Evolutionary conservation across 1,140 invertebrate genomes (phyloP).

Genomic region (Drosophila tsacasi): DNA sequence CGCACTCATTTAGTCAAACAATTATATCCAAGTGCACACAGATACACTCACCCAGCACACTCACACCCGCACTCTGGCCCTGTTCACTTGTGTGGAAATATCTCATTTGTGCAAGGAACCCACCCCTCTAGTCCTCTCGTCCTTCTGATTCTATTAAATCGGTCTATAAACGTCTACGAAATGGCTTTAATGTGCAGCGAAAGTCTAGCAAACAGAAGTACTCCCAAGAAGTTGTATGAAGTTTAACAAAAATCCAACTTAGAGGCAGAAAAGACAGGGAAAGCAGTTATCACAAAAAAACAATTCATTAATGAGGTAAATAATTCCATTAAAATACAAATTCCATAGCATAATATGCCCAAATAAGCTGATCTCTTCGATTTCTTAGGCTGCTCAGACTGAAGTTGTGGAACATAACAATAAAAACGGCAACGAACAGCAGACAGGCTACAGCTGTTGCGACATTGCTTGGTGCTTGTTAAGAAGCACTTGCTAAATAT

Average conservation of each 20-base stretch:
- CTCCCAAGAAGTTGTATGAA: conserved; percentile 1
- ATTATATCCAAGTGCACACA: conserved; percentile 76
- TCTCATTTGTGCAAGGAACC: conserved; percentile 64
- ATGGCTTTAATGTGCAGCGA: conserved; percentile 82
- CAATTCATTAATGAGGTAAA: background rate
- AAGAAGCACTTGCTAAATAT: conserved; percentile 81
- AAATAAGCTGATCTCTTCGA: conserved; percentile 11
- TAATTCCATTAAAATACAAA: conserved; percentile 36
- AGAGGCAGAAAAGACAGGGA: no score
- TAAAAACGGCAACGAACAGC: conserved; percentile 66
- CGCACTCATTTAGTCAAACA: conserved; percentile 79
- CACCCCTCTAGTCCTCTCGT: conserved; percentile 1
- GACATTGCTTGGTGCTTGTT: conserved; percentile 80
- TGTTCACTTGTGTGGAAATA: conserved; percentile 79
- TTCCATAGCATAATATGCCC: conserved; percentile 12
- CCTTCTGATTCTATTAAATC: conserved; percentile 71
- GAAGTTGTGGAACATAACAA: conserved; percentile 59
- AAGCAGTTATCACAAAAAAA: conserved; percentile 13
- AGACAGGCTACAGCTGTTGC: conserved; percentile 72
- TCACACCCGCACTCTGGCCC: conserved; percentile 32
- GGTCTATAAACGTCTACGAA: conserved; percentile 78
- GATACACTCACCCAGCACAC: conserved; percentile 36
- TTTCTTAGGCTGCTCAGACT: background rate
- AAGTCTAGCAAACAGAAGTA: conserved; percentile 67
- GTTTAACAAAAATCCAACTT: no score